Conservation (phyloP, 2,797 vertebrate species). For the Apodemus agrarius region DNA sequence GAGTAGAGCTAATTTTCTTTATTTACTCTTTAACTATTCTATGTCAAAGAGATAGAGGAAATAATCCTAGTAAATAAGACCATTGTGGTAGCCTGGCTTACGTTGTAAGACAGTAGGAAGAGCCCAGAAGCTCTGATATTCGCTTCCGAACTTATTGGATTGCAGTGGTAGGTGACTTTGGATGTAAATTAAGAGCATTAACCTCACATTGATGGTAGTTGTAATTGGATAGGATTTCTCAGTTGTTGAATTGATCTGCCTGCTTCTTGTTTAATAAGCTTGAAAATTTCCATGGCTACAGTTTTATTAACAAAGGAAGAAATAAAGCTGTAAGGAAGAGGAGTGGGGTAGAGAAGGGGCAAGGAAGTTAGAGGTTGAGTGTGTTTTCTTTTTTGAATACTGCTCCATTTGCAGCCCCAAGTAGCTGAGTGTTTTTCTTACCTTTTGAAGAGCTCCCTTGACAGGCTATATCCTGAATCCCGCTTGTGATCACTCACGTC, state of each 20-base stretch:
- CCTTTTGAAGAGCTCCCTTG: neutral
- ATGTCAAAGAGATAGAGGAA: neutral
- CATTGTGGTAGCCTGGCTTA: neutral
- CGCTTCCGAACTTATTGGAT: neutral
- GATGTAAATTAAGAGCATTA: neutral
- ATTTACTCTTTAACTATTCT: neutral
- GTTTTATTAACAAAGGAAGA: neutral
- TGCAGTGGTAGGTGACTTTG: neutral
- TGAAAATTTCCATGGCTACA: neutral
- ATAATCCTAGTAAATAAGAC: neutral
- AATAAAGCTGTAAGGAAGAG: neutral
- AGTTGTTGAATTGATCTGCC: neutral
- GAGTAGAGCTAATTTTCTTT: constrained; percentile 26
- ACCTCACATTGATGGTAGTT: neutral
- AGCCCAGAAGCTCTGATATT: neutral
- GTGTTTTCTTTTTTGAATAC: no score
- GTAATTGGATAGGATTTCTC: neutral
- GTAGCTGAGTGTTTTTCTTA: neutral
- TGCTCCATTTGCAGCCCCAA: neutral
- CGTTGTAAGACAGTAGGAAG: neutral
- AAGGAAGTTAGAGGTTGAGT: neutral
- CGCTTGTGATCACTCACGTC: neutral
- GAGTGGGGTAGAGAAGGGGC: neutral
- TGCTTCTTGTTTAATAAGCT: neutral
- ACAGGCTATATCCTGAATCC: neutral